Base-by-base conservation (phyloP, 2,113 vertebrate genomes). In the Aix galericulata region DNA sequence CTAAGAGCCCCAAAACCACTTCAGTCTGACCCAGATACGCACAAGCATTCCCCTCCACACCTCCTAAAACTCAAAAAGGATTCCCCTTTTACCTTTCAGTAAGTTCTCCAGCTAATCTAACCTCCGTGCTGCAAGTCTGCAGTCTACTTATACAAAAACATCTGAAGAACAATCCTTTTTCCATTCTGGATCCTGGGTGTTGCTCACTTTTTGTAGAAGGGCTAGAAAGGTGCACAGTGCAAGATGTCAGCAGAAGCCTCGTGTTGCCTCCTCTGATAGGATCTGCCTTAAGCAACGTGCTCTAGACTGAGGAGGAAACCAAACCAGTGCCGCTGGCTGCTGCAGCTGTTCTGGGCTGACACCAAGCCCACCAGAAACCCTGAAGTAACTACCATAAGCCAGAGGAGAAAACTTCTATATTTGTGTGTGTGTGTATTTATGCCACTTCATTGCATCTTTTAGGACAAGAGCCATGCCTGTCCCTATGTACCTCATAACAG, bases 1-100 rank as follows among this genome's bases (percentile, higher is more conserved):
- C 4, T 0, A 22, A 40, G n/a, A 40, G 25, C 17, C 18, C 38
- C 50, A 31, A 0, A 0, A 34, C 25, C 9, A 4, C 6, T 3
- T 44, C 32, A 8, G 22, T 17, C 46, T 36, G 20, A 48, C 48
- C n/a, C 63, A 31, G 20, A 14, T 12, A 40, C 0, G 4, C 40
- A 6, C 14, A n/a, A 31, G 36, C 27, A 52, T 32, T 32, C 6
- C 25, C 8, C 8, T 11, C 9, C 11, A 40, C 1, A 0, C 9
- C 42, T 9, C 29, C 17, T 12, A 25, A 80, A 15, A 0, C 0
- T 18, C 48, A 38, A 0, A 38, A 67, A n/a, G 78, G 63, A 55
- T 25, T 27, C 10, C 7, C 12, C 12, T 40, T 40, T 13, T 40
- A 7, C 22, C 31, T 22, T 32, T 22, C 48, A n/a, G 36, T 23